A percentile compares a stretch with the other conserved stretches of the same genome.
These are phyloP conservation scores for Dolichallabes microphthalmus DNA, from an alignment of 2,113 vertebrate genomes.

Conservation along the genomic window DNA sequence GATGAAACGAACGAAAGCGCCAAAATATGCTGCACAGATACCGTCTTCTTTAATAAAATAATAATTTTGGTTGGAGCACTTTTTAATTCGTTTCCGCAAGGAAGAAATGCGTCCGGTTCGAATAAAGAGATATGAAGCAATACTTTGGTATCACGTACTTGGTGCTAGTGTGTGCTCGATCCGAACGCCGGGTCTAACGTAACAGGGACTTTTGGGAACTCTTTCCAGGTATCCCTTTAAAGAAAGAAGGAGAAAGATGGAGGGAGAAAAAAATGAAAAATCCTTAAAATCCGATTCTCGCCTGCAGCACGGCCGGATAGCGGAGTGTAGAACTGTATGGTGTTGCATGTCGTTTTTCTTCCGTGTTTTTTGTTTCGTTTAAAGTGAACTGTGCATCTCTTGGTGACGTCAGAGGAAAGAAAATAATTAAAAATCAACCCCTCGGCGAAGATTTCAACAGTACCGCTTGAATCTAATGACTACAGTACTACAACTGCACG, in stretches of 20 bases:
- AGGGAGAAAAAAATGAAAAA: background rate
- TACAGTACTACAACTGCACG: conserved; percentile 20
- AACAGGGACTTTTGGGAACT: conserved; percentile 25
- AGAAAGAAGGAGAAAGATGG: background rate
- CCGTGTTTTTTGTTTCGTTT: background rate
- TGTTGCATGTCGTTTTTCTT: no score
- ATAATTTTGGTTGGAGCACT: background rate
- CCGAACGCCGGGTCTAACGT: background rate
- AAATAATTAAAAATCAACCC: background rate
- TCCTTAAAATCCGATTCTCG: background rate
- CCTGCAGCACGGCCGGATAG: background rate
- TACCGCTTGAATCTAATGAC: conserved; percentile 34
- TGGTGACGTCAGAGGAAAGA: conserved; percentile 28
- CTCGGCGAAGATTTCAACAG: conserved; percentile 14
- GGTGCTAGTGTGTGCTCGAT: conserved; percentile 27
- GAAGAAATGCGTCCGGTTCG: background rate
- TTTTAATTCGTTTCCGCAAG: background rate
- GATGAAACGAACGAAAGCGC: background rate
- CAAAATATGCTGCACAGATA: background rate
- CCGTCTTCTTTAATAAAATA: background rate
- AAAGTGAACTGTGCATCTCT: conserved; percentile 50
- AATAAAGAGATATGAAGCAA: background rate
- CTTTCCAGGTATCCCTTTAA: background rate
- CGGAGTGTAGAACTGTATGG: background rate
- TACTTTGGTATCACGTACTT: conserved; percentile 32